Base-by-base conservation (phyloP, 2,113 vertebrate genomes). In the Chloroceryle aenea region DNA sequence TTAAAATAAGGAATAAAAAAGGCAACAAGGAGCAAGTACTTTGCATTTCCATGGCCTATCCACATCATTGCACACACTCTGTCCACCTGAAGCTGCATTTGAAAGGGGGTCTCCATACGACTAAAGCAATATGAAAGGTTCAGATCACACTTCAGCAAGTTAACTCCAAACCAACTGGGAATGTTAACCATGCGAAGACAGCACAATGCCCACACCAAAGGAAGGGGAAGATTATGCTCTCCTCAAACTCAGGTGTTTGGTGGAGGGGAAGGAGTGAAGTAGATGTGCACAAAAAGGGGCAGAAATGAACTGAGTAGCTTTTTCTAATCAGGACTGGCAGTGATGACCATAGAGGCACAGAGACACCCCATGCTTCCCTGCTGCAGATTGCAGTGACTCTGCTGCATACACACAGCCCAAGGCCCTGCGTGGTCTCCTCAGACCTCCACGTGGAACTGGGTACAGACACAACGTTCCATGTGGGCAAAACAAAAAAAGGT, bases 361-460 rank as follows among this genome's bases (percentile, higher is more conserved):
- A 61, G 29, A 61, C 34, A 53, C 59, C 5, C 23, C 32, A 30
- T 2, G 8, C 12, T 50, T 66, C 29, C 32, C 23, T 0, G 0
- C 12, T 38, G 27, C 0, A 0, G n/a, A 34, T 0, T 73, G 15
- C 4, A 83, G 27, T n/a, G 36, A 74, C 21, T 71, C 1, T 3
- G 26, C 32, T 32, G 77, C n/a, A 34, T 17, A 34, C 55, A 66
- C 15, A 74, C 1, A 48, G n/a, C 5, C 29, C 40, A 43, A 83
- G 55, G 58, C 36, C 25, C 32, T 47, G 18, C 30, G 52, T 4
- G 18, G 16, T 43, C 67, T 89, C 34, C 30, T 48, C 45, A 69
- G 38, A 32, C 7, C 25, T 58, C 76, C n/a, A 14, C 3, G 8
- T 19, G 23, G 23, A 72, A 62, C 29, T 21, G 30, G 0, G 27